Evolutionary conservation across 2,113 vertebrate genomes (phyloP).

Genomic region (Thymallus thymallus): DNA sequence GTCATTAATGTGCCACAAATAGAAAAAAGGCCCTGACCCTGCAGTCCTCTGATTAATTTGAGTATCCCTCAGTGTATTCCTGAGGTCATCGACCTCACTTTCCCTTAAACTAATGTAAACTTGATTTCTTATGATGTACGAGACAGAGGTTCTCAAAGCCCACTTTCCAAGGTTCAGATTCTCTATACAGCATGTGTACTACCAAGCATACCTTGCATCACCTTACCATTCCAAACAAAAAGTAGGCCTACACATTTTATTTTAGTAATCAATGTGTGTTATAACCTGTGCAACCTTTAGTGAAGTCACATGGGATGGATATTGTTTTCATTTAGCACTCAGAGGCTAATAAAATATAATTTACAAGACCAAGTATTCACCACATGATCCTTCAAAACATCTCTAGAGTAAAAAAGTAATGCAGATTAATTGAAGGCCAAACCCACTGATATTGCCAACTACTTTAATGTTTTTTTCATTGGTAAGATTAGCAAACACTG

Average conservation of each 20-base stretch:
- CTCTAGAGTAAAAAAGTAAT: neutral
- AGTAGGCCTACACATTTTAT: neutral
- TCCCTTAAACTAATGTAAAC: constrained; percentile 34
- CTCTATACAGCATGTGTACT: neutral
- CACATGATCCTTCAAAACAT: neutral
- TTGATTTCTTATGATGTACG: constrained; percentile 15
- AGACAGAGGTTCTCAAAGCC: constrained; percentile 3
- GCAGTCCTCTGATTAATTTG: constrained; percentile 26
- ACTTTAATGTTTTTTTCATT: too few relatives aligned
- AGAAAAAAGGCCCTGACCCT: constrained; percentile 9
- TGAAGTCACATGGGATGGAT: constrained; percentile 14
- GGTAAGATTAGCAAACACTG: too few relatives aligned
- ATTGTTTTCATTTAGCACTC: constrained; percentile 32
- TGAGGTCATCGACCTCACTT: constrained; percentile 39
- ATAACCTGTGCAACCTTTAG: constrained; percentile 30
- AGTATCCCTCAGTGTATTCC: constrained; percentile 24
- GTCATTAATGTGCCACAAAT: constrained; percentile 21
- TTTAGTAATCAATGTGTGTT: constrained; percentile 49
- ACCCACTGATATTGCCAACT: too few relatives aligned
- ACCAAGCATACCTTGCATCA: constrained; percentile 1
- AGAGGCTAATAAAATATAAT: constrained; percentile 32
- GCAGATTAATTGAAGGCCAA: too few relatives aligned
- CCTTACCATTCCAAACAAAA: constrained; percentile 1
- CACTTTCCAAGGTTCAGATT: constrained; percentile 9
- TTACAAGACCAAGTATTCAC: constrained; percentile 37